phyloP scores from a whole-genome alignment of 1,140 invertebrate species.

The Atta cephalotes region DNA sequence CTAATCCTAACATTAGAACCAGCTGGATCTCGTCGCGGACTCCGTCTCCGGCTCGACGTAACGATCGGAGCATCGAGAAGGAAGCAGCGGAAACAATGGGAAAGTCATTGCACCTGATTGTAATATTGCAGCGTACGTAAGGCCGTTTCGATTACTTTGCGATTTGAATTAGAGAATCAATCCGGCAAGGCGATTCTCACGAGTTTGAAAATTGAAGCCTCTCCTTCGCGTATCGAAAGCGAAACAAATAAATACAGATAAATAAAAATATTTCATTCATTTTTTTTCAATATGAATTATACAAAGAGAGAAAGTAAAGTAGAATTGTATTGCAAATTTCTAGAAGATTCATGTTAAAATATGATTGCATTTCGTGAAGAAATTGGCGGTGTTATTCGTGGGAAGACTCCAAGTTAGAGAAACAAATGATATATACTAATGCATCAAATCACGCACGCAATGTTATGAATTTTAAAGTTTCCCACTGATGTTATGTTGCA shows the following conservation, averaged over 20 bases:
- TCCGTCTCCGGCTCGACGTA: not conserved
- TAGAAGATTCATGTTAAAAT: not conserved
- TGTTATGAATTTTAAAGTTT: constrained; percentile 22
- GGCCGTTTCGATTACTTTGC: not conserved
- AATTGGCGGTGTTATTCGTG: constrained; percentile 7
- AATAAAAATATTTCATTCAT: not conserved
- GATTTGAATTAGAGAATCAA: not conserved
- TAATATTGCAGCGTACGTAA: constrained; percentile 70
- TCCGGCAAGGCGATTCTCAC: not conserved
- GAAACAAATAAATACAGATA: not conserved
- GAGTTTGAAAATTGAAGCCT: not conserved
- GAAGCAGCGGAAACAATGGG: constrained; percentile 64
- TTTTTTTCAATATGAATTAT: not conserved
- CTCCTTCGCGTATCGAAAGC: not conserved
- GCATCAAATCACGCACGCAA: not conserved
- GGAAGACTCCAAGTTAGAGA: constrained; percentile 1
- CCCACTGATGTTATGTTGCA: constrained; percentile 44
- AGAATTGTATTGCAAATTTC: not conserved
- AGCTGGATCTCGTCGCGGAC: constrained; percentile 18
- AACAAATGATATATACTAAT: constrained; percentile 8
- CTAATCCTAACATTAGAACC: constrained; percentile 73
- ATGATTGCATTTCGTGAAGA: constrained; percentile 4
- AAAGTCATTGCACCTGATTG: constrained; percentile 53
- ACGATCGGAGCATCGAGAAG: constrained; percentile 40
- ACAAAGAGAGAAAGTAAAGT: not conserved